Base-by-base conservation (phyloP, 2,113 vertebrate genomes). In the Paradoxurus hermaphroditus region DNA sequence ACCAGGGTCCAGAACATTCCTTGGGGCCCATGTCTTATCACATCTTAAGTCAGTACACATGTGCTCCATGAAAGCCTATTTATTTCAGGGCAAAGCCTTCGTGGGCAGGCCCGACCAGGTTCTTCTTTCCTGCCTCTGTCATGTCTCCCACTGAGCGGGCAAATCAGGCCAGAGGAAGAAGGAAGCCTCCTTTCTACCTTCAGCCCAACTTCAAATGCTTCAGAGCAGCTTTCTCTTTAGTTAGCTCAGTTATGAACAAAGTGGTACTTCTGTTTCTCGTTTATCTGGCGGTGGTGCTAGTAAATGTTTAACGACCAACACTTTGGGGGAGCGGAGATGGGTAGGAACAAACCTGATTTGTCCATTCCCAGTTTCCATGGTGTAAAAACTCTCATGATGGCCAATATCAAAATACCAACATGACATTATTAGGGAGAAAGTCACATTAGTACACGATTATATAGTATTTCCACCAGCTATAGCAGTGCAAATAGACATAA, bases 81-180 rank as follows among this genome's bases (percentile, higher is more conserved):
- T 11, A 9, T 15, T 34, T 14, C 23, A 39, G 12, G 49, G 53
- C 2, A 39, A 11, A 81, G 46, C 65, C 62, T 73, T 39, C 21
- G 0, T 0, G 36, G 34, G 56, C 2, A 27, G 68, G 29, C 10
- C 25, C 0, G 1, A 4, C 31, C 49, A 63, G 31, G 25, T 15
- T 31, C 82, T 63, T 51, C 75, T 34, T 39, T 77, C 44, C 31
- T 29, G 2, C 44, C 29, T 62, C 53, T 41, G 36, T 56, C 83
- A 18, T 4, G 3, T 72, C 4, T 34, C 7, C 3, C 11, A 44
- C 36, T 6, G 6, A 77, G 67, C 1, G 31, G 9, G 21, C 59
- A 73, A 13, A 36, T n/a, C 36, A 59, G 77, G 44, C 79, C 21
- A 16, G 63, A 63, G 82, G 51, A 44, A 93, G 85, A 81, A 21